Percentiles rank a stretch among this genome's conserved stretches.
Conservation (phyloP, 2,113 vertebrate genomes). For the Petroica traversi region DNA sequence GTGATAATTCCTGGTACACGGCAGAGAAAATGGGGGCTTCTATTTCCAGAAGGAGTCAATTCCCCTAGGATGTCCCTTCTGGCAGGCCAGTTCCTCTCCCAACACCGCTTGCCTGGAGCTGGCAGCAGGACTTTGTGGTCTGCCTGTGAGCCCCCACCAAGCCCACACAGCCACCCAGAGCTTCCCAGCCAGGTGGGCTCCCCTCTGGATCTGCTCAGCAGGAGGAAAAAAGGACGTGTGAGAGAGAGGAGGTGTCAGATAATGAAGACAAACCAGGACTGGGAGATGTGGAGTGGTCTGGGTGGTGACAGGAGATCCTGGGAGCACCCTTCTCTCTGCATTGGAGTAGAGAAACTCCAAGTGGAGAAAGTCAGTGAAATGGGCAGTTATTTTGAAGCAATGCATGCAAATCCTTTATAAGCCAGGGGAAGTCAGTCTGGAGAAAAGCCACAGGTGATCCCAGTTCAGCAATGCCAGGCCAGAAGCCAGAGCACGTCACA, state of each 20-base stretch:
- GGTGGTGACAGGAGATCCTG: neutral
- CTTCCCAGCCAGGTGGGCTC: accelerated
- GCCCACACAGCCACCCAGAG: neutral
- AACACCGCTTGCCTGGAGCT: neutral
- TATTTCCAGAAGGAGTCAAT: neutral
- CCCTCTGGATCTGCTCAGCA: neutral
- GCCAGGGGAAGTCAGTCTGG: neutral
- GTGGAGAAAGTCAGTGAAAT: neutral
- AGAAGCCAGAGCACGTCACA: neutral
- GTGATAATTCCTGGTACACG: neutral
- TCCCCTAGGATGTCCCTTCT: neutral
- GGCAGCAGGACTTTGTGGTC: neutral
- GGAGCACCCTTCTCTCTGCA: neutral
- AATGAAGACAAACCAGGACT: neutral
- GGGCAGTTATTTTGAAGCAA: neutral
- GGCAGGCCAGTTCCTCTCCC: neutral
- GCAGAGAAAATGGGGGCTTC: neutral
- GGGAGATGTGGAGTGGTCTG: neutral
- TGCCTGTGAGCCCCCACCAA: neutral
- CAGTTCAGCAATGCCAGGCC: neutral
- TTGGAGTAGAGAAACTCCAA: neutral
- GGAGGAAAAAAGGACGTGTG: accelerated
- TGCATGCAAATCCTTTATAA: neutral
- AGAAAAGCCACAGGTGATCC: neutral
- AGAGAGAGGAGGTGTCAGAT: neutral